Percentiles rank a stretch among this genome's conserved stretches.
Evolutionary conservation across 2,797 vertebrate species (phyloP).

Genomic region (Brachyalestes nurse): DNA sequence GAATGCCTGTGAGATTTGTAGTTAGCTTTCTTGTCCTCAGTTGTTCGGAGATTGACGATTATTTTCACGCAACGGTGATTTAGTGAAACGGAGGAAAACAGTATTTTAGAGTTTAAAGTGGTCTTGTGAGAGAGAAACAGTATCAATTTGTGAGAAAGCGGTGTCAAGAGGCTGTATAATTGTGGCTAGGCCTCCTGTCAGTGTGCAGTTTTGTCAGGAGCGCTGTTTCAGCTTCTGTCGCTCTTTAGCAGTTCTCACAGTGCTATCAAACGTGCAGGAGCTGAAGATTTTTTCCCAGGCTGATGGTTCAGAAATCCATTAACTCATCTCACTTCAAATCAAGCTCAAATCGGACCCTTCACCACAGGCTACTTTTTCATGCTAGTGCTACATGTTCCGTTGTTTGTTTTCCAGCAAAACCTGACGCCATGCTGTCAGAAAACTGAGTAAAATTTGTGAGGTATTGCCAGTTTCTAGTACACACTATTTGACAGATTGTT

Average conservation of each 20-base stretch:
- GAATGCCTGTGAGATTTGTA: conserved; percentile 16
- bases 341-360: background rate
- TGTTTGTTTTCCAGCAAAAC: background rate
- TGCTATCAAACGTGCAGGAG: background rate
- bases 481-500: background rate
- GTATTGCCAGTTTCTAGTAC: background rate
- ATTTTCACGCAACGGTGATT: background rate
- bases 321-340: background rate
- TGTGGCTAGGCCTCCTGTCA: background rate
- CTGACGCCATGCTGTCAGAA: background rate
- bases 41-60: background rate
- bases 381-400: conserved; percentile 1
- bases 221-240: background rate
- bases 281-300: background rate
- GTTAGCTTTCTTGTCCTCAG: background rate
- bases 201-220: background rate
- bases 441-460: conserved; percentile 13
- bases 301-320: background rate
- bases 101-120: background rate
- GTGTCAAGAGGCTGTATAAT: background rate
- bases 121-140: background rate
- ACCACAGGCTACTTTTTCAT: background rate
- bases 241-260: background rate
- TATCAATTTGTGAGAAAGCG: conserved; percentile 8
- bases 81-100: conserved; percentile 2